A percentile compares a stretch with the other conserved stretches of the same genome.
phyloP scores from a whole-genome alignment of 2,113 vertebrate genomes.

The Syrrhaptes paradoxus region DNA sequence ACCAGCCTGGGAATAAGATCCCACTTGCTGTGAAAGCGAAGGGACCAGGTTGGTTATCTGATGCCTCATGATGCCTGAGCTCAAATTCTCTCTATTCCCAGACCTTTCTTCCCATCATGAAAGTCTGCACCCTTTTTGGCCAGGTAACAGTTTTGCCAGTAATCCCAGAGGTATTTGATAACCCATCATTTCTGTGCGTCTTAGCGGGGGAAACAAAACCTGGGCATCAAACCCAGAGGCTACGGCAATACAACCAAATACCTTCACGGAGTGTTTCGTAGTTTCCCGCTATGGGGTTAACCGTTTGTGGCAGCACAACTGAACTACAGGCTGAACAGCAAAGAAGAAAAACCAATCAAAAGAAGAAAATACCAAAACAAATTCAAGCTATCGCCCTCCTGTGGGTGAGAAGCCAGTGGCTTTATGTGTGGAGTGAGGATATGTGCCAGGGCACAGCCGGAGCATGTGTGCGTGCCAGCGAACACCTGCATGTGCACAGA shows the following conservation, averaged over 20 bases:
- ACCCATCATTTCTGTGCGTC: neutral
- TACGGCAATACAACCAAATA: neutral
- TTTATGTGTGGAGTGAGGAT: neutral
- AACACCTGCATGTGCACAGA: neutral
- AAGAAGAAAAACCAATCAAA: conserved; percentile 30
- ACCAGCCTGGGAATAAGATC: neutral
- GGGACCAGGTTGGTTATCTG: neutral
- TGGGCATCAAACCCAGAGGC: neutral
- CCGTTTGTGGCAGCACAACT: conserved; percentile 32
- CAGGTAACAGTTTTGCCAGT: neutral
- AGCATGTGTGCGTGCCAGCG: neutral
- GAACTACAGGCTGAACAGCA: conserved; percentile 14
- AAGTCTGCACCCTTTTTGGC: neutral
- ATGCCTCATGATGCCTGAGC: neutral
- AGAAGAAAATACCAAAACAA: conserved; percentile 16
- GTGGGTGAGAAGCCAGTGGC: neutral
- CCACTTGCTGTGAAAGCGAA: neutral
- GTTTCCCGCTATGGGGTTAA: conserved; percentile 25
- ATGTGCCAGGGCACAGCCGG: neutral
- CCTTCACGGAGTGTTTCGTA: conserved; percentile 43
- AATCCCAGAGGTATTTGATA: neutral
- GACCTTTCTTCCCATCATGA: neutral
- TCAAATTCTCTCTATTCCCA: neutral
- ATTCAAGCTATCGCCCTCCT: neutral
- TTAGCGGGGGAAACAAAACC: neutral